Evolutionary conservation across 2,113 vertebrate species (phyloP), one percentile per base, ranked within the genome.

Genomic region (Passer montanus): DNA sequence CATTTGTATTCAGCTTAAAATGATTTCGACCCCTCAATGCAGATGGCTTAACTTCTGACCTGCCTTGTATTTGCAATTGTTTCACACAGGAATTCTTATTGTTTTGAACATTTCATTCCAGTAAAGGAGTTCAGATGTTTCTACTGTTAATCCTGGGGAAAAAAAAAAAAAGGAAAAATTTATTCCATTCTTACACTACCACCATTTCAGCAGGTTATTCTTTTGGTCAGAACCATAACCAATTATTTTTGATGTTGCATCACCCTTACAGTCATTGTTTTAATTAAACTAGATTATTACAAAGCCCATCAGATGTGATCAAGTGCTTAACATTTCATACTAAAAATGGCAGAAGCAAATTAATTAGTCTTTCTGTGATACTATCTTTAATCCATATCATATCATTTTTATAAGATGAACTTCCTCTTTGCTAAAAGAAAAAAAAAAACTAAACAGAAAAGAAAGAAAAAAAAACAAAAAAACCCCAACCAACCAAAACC

Each of bases 401-500:
- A 15, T 19, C 0, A 1, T 10, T 88, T 85, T 69, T 12, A 26
- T 15, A 64, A 4, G 16, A 31, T 53, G 0, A 63, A 67, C 4
- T 41, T 33, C 1, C 15, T 56, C 4, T 66, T 60, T 10, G 6
- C 46, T 47, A 52, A 62, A 68, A 49, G 28, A n/a, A 55, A 30
- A 70, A 52, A 3, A 62, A 20, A 37, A 20, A 37, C 0, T 7
- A 11, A 69, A 12, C 4, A 27, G 33, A 39, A 59, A 55, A 37
- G 3, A 41, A 49, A 31, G 3, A 47, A 56, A 55, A 37, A 8
- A 24, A 64, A n/a, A 3, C 10, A 22, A 26, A 24, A 26, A 35
- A 50, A 4, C 5, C 12, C 6, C 7, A 8, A 20, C 0, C 5
- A 10, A 28, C 8, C 26, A 43, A 77, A 26, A 1, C 7, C 35